phyloP scores from a whole-genome alignment of 2,113 vertebrate species.

The Eleginops maclovinus region DNA sequence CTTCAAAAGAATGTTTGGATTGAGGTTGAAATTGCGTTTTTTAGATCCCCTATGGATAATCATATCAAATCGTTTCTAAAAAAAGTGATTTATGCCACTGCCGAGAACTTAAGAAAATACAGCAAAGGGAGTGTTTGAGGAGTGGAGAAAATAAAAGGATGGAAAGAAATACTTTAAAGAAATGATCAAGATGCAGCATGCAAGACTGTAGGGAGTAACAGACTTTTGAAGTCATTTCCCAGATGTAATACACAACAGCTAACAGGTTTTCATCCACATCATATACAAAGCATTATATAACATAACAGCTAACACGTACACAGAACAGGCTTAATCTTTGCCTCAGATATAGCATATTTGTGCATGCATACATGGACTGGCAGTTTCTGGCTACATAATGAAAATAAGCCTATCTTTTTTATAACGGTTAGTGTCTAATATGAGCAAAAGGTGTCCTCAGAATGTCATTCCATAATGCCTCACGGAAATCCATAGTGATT shows the following conservation, averaged over 20 bases:
- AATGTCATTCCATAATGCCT: not conserved
- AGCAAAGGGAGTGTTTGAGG: not conserved
- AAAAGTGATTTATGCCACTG: not conserved
- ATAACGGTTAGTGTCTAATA: not conserved
- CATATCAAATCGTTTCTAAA: not conserved
- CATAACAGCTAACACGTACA: not conserved
- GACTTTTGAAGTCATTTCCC: conserved; percentile 18
- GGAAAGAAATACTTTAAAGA: not conserved
- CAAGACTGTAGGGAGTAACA: conserved; percentile 8
- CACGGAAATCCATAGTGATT: not conserved
- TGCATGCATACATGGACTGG: not conserved
- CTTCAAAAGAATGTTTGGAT: not conserved
- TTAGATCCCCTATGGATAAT: no score
- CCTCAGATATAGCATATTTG: not conserved
- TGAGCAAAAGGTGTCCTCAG: not conserved
- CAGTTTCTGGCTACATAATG: not conserved
- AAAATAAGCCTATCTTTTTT: not conserved
- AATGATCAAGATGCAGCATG: not conserved
- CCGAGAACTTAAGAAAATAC: not conserved
- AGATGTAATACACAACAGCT: conserved; percentile 11
- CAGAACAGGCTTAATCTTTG: not conserved
- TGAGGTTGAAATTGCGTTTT: not conserved
- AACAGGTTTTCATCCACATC: conserved; percentile 13
- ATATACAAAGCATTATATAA: conserved; percentile 1
- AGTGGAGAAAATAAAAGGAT: not conserved